Conservation (phyloP, 2,113 vertebrate genomes). For the Polypterus bichir region DNA sequence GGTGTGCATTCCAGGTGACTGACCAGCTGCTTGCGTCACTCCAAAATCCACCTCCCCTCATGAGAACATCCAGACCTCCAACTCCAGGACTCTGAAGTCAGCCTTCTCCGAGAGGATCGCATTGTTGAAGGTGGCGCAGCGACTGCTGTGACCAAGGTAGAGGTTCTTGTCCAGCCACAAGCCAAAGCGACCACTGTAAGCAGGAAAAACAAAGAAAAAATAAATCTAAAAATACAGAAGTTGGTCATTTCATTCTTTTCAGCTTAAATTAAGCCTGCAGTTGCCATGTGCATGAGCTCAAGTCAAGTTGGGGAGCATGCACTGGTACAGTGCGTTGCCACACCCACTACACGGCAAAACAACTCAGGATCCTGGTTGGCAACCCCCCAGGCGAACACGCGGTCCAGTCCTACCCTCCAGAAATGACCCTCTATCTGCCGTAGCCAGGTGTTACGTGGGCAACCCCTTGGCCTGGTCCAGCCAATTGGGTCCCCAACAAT, state of each 20-base stretch:
- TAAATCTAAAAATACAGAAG: neutral
- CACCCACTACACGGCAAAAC: no score
- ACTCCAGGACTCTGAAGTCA: conserved; percentile 55
- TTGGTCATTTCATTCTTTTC: neutral
- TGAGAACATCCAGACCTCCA: conserved; percentile 60
- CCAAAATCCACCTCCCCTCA: no score
- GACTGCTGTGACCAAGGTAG: conserved; percentile 52
- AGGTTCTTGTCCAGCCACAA: conserved; percentile 61
- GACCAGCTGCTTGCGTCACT: no score
- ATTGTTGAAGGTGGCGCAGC: conserved; percentile 62
- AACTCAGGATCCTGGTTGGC: no score
- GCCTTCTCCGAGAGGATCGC: conserved; percentile 48
- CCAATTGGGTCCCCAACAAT: no score
- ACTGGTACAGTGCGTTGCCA: no score
- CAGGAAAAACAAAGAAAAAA: neutral
- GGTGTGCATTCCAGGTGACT: no score
- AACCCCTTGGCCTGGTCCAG: no score
- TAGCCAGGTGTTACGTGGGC: no score
- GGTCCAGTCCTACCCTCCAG: no score
- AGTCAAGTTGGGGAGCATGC: neutral
- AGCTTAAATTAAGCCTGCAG: neutral
- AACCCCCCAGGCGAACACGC: no score
- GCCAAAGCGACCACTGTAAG: conserved; percentile 55
- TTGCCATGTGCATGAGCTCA: neutral
- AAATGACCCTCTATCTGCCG: no score